These are phyloP conservation scores for Amphipyra berbera DNA, from an alignment of 2,888 invertebrate genomes.

Conservation along the genomic window DNA sequence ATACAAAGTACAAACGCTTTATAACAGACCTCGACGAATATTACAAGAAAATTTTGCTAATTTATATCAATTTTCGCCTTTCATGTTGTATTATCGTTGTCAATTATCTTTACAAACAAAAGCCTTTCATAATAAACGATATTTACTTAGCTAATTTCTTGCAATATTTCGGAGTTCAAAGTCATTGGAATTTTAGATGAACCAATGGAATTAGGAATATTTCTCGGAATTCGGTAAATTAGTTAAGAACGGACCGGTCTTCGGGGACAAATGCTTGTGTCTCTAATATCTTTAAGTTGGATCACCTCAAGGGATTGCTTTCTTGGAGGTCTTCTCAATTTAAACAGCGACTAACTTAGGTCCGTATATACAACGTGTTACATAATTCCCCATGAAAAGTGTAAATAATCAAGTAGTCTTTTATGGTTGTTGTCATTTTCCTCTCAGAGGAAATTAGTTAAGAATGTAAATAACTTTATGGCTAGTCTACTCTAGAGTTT, in stretches of 20 bases:
- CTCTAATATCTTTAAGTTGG: conserved; percentile 19
- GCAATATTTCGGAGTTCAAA: conserved; percentile 58
- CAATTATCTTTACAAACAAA: conserved; percentile 69
- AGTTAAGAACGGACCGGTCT: conserved; percentile 20
- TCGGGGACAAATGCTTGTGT: conserved; percentile 23
- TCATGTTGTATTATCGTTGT: conserved; percentile 67
- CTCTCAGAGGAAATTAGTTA: too few relatives aligned
- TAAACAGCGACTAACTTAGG: too few relatives aligned
- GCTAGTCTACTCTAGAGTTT: too few relatives aligned
- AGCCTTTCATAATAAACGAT: conserved; percentile 63
- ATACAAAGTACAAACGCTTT: conserved; percentile 54
- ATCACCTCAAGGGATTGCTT: conserved; percentile 5
- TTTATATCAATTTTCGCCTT: conserved; percentile 71
- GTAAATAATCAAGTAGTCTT: too few relatives aligned
- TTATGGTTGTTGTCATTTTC: too few relatives aligned
- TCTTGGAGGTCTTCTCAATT: conserved; percentile 18
- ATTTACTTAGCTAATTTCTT: conserved; percentile 64
- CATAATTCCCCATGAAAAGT: too few relatives aligned
- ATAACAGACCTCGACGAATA: conserved; percentile 60
- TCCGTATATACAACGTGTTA: conserved; percentile 7
- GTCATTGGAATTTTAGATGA: conserved; percentile 47
- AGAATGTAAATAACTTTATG: too few relatives aligned
- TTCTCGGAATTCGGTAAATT: conserved; percentile 46
- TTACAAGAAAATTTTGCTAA: conserved; percentile 61
- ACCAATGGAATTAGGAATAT: conserved; percentile 45